Evolutionary conservation across 2,113 vertebrate species (phyloP).

Genomic region (Microtus montanus): DNA sequence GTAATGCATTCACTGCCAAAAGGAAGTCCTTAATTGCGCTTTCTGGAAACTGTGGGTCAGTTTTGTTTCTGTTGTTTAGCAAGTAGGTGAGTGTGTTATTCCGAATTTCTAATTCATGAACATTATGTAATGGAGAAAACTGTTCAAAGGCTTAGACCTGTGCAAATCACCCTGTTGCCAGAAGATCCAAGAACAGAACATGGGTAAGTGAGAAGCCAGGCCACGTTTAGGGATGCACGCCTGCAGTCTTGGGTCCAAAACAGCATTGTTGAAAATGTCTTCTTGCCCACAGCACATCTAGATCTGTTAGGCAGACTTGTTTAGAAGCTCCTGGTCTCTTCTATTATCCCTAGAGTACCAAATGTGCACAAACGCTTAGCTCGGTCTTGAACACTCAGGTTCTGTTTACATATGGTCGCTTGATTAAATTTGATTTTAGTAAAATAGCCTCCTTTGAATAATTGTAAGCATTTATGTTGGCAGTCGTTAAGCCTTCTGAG

Average conservation of each 20-base stretch:
- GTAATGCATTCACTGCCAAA: conserved; percentile 47
- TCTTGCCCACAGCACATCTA: background rate
- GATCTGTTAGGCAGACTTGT: background rate
- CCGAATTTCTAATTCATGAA: conserved; percentile 53
- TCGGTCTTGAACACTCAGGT: background rate
- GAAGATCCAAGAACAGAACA: conserved; percentile 1
- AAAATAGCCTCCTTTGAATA: conserved; percentile 6
- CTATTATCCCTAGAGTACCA: background rate
- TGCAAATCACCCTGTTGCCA: conserved; percentile 45
- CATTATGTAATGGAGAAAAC: conserved; percentile 65
- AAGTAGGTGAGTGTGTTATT: conserved; percentile 47
- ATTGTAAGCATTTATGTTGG: conserved; percentile 60
- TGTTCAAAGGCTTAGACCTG: conserved; percentile 51
- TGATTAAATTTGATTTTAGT: conserved; percentile 59
- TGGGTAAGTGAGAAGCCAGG: background rate
- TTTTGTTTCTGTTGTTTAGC: conserved; percentile 42
- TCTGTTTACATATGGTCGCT: conserved; percentile 15
- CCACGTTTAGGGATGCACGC: background rate
- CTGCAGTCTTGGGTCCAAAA: background rate
- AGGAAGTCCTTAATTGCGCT: background rate
- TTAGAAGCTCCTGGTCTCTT: background rate
- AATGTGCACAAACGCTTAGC: background rate
- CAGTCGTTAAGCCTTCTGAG: conserved; percentile 35
- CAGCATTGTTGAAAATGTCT: background rate
- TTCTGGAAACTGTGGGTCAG: background rate